A percentile compares a stretch with the other conserved stretches of the same genome.
These are phyloP conservation scores for Geodia barretti DNA, from an alignment of 37 sponge, comb jelly and placozoan species.

Conservation along the genomic window DNA sequence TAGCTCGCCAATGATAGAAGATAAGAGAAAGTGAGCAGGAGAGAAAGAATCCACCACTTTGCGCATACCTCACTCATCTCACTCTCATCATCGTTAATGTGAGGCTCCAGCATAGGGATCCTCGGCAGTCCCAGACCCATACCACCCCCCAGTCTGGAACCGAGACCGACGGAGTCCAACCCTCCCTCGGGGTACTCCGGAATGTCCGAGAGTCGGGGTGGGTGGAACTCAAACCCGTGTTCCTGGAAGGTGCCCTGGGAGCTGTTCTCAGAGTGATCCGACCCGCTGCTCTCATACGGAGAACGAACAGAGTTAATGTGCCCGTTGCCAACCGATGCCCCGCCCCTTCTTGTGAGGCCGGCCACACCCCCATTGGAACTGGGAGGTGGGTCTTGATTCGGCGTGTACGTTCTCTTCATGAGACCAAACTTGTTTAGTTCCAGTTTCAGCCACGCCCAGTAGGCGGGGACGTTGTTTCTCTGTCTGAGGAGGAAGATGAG, in stretches of 20 bases:
- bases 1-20: no score
- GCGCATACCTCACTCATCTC: constrained; percentile 5
- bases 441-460: constrained; percentile 27
- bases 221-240: background rate
- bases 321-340: background rate
- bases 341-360: background rate
- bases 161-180: background rate
- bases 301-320: background rate
- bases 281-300: constrained; percentile 44
- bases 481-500: constrained; percentile 34
- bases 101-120: background rate
- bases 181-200: constrained; percentile 10
- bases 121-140: background rate
- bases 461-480: constrained; percentile 13
- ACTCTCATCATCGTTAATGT: background rate
- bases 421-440: background rate
- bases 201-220: constrained; percentile 19
- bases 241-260: constrained; percentile 33
- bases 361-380: background rate
- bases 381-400: background rate
- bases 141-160: background rate
- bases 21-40: no score
- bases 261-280: constrained; percentile 42
- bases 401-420: background rate
- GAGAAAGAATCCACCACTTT: no score